These are phyloP conservation scores for Lates japonicus DNA, from an alignment of 2,797 vertebrate genomes.

Conservation along the genomic window DNA sequence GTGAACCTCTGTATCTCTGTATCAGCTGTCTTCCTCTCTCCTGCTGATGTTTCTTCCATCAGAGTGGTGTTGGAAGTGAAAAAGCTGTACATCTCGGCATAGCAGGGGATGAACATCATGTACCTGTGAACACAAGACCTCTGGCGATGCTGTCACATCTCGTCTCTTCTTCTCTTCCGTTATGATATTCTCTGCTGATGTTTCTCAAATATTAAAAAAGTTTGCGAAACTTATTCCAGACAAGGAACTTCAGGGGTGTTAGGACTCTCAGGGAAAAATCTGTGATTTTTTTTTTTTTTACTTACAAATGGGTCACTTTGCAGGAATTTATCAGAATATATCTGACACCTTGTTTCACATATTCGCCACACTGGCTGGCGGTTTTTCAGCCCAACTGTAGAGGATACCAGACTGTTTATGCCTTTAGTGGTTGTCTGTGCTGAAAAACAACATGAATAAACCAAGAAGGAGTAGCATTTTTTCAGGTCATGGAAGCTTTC, in stretches of 20 bases:
- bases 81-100: slow-evolving; percentile 37
- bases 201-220: slow-evolving; percentile 39
- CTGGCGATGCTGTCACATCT: slow-evolving; percentile 63
- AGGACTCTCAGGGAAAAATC: neutral
- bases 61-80: slow-evolving; percentile 41
- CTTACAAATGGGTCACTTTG: slow-evolving; percentile 44
- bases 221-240: slow-evolving; percentile 44
- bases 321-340: slow-evolving; percentile 17
- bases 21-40: slow-evolving; percentile 29
- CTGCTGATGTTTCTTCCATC: slow-evolving; percentile 43
- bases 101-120: slow-evolving; percentile 54
- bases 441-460: slow-evolving; percentile 68
- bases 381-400: slow-evolving; percentile 23
- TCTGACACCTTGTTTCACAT: slow-evolving; percentile 38
- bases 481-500: slow-evolving; percentile 38
- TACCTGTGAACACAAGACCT: slow-evolving; percentile 69
- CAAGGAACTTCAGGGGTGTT: slow-evolving; percentile 29
- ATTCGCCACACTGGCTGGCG: neutral
- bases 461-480: slow-evolving; percentile 32
- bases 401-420: slow-evolving; percentile 35
- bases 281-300: neutral
- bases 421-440: slow-evolving; percentile 41
- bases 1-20: slow-evolving; percentile 46
- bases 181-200: slow-evolving; percentile 28
- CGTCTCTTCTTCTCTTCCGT: slow-evolving; percentile 14